Percentiles rank a stretch among this genome's conserved stretches.
phyloP scores from a whole-genome alignment of 2,797 vertebrate species.

The Acestrorhynchus altus region DNA sequence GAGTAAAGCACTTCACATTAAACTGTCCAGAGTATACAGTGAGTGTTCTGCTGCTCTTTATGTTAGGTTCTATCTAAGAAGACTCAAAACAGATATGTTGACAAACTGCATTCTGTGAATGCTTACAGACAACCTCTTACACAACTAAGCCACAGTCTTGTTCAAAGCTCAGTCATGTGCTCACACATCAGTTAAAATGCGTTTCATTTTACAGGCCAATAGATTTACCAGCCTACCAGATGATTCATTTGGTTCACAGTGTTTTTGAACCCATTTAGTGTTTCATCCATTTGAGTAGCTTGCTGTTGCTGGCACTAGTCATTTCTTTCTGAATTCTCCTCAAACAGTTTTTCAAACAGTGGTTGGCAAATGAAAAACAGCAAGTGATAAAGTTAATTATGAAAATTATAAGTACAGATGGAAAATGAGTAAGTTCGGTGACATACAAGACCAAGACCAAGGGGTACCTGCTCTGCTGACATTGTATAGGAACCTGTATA shows the following conservation, averaged over 20 bases:
- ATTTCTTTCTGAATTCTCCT: neutral
- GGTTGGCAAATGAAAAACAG: conserved; percentile 10
- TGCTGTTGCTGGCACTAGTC: neutral
- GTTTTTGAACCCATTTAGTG: neutral
- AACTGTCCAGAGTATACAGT: neutral
- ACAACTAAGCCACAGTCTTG: neutral
- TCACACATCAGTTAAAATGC: neutral
- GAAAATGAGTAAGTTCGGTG: neutral
- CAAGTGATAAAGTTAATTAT: neutral
- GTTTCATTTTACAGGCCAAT: conserved; percentile 5
- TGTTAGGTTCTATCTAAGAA: neutral
- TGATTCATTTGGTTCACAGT: conserved; percentile 11
- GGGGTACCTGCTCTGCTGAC: neutral
- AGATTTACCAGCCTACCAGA: conserved; percentile 2
- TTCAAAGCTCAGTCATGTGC: neutral
- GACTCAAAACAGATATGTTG: neutral
- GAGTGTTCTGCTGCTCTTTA: neutral
- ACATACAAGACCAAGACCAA: neutral
- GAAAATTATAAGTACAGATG: conserved; percentile 1
- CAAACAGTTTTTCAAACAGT: neutral
- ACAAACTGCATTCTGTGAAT: neutral
- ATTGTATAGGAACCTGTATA: neutral
- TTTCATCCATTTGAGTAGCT: neutral
- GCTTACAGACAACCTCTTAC: neutral
- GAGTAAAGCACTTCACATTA: neutral